Base-by-base conservation (phyloP, 2,113 vertebrate genomes). In the Grammatotria lemairii region DNA sequence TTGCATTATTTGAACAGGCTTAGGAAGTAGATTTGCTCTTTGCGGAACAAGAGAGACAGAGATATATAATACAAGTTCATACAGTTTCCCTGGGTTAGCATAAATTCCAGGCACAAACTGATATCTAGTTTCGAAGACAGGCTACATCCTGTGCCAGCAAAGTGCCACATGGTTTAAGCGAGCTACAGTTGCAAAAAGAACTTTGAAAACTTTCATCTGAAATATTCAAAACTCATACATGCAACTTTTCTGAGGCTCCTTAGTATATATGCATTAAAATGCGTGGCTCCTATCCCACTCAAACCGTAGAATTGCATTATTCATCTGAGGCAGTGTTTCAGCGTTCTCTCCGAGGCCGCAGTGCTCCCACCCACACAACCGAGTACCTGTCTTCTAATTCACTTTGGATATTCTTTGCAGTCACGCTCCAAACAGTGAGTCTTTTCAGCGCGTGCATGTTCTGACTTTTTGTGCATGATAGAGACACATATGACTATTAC, bases 321-420 rank as follows among this genome's bases (percentile, higher is more conserved):
- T 95, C 94, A 95, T 95, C 94, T 91, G 82, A 93, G 84, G 88
- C 83, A 82, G 86, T 91, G 93, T 91, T 95, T 93, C 91, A 93
- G 73, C 91, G 88, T 87, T 91, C 89, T 91, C 85, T 91, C 88
- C 83, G 68, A 81, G 83, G 88, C 82, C 4, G 38, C 87, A 88
- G 91, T 40, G 12, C 88, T 88, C 75, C 91, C 88, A 88, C 89
- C 85, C 95, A 92, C 93, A 92, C 83, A 92, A 91, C 91, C 81
- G 84, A 91, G 82, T 45, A 91, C 49, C 84, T 42, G 12, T 89
- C 87, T 86, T 86, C 85, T 92, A 87, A 94, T 95, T 93, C 87
- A 78, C 68, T 90, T 79, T 73, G 80, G 84, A 84, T 93, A 83
- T 88, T 94, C 83, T 82, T 85, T 65, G 82, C 78, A 58, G 38